These are phyloP conservation scores for Cichladusa arquata DNA, from an alignment of 2,113 vertebrate species.

Conservation along the genomic window DNA sequence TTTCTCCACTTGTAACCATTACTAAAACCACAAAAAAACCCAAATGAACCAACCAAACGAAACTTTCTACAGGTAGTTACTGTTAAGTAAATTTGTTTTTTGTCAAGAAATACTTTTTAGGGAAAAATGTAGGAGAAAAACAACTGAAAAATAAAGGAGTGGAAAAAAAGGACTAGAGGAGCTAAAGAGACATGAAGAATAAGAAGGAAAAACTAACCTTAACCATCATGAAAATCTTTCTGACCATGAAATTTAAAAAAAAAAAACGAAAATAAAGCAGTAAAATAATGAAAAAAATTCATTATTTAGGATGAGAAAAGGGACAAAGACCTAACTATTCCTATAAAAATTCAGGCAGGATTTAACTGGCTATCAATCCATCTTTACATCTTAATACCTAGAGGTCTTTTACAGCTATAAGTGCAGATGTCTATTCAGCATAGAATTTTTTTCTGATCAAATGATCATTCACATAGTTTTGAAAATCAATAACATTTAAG, in stretches of 20 bases:
- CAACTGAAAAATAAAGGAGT: accelerated
- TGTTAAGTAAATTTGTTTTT: neutral
- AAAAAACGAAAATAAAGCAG: neutral
- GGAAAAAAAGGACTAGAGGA: neutral
- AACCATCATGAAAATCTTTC: neutral
- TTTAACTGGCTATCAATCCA: neutral
- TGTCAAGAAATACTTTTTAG: neutral
- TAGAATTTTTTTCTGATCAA: neutral
- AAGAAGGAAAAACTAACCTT: neutral
- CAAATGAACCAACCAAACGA: accelerated
- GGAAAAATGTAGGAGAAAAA: neutral
- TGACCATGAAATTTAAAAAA: neutral
- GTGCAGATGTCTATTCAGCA: too few relatives aligned
- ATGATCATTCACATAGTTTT: neutral
- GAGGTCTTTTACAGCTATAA: too few relatives aligned
- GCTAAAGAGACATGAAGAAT: neutral
- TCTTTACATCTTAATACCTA: neutral
- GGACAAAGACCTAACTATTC: neutral
- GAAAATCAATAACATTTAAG: neutral
- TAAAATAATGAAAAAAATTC: neutral
- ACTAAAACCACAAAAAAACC: neutral
- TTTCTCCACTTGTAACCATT: neutral
- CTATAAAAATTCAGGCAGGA: neutral
- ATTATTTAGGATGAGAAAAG: neutral
- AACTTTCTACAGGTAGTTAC: neutral